phyloP scores from a whole-genome alignment of 64 coral and sea anemone genomes.

The Astreopora myriophthalma region DNA sequence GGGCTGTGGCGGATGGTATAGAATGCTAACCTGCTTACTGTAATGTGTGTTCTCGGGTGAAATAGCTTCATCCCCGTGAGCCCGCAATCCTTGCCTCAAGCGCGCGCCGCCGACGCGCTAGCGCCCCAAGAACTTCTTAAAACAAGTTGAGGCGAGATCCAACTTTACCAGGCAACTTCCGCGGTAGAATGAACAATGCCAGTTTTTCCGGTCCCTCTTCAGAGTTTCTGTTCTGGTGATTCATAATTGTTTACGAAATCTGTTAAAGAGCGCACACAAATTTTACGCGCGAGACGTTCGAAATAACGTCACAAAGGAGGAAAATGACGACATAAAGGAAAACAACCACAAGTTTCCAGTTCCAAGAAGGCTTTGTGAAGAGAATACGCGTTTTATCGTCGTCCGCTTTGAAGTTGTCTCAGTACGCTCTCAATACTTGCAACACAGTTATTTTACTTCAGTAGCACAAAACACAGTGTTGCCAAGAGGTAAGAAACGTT shows the following conservation, averaged over 20 bases:
- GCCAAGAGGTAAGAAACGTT: neutral
- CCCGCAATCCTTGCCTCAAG: too few relatives aligned
- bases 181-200: too few relatives aligned
- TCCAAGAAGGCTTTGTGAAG: neutral
- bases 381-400: neutral
- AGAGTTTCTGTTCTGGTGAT: neutral
- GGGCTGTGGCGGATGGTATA: too few relatives aligned
- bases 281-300: neutral
- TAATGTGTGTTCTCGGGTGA: too few relatives aligned
- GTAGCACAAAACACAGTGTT: neutral
- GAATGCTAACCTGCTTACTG: too few relatives aligned
- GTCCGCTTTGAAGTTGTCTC: neutral
- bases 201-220: neutral
- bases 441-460: neutral
- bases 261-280: neutral
- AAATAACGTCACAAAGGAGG: neutral
- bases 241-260: neutral
- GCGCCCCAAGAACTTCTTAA: too few relatives aligned
- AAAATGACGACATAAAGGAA: neutral
- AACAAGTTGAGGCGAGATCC: too few relatives aligned
- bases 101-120: too few relatives aligned
- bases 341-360: neutral
- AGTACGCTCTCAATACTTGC: neutral
- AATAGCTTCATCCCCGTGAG: too few relatives aligned
- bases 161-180: too few relatives aligned